Evolutionary conservation across 1,140 invertebrate species (phyloP), one percentile per base, ranked within the genome.

Genomic region (Lordiphosa stackelbergi): DNA sequence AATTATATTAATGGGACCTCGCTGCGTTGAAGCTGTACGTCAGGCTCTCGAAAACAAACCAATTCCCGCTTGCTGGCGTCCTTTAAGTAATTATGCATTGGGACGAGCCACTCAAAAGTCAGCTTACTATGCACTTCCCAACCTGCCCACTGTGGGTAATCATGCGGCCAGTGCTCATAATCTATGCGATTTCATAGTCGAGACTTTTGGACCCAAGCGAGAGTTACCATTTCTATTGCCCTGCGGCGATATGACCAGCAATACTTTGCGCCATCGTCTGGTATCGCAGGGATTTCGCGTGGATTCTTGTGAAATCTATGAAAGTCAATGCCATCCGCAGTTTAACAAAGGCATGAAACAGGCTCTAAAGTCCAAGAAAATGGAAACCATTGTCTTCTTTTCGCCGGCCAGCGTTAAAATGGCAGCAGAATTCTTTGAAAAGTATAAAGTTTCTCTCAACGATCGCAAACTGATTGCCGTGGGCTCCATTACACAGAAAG

Each of bases 371-470:
- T 71, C 87, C 34, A 52, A 75, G 19, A 79, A 77, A 19, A 85
- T 87, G 1, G 86, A 87, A 41, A 88, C 87, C 28, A 68, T 90
- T 69, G 89, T 89, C 4, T 90, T 89, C 68, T 90, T 90, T 45
- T 89, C 89, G 55, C 89, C 89, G 1, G 88, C 89, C 0, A 89
- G 89, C 0, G 73, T 78, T 0, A 57, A 55, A 2, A 65, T 40
- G 16, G 41, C 49, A 2, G 13, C 40, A 10, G 53, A 69, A 46
- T 65, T 63, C 2, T 61, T 77, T 10, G 40, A 24, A 1, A 58
- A 48, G 11, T 53, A 58, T 42, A 48, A 60, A 6, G 41, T 69
- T 12, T 69, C 66, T 1, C n/a, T 49, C 3, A 45, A 48, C 12
- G 65, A 69, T 28, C 65, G 65, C 11, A 69, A 69, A 24, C 24